Base-by-base conservation (phyloP, 2,113 vertebrate genomes). In the Podocnemis expansa region DNA sequence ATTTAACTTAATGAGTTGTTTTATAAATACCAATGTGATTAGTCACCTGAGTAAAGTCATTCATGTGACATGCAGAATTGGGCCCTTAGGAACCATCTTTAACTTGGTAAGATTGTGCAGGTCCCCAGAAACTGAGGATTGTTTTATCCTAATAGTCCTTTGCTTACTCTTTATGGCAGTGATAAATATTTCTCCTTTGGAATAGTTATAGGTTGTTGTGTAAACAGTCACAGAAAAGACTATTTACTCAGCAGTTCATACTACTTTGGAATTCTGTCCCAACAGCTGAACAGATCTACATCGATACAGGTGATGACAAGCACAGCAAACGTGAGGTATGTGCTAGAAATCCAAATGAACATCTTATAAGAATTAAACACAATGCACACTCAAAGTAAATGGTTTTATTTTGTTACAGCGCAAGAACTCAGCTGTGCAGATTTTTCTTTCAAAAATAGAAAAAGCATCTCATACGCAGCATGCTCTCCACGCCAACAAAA, bases 401-500 rank as follows among this genome's bases (percentile, higher is more conserved):
- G 78, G 76, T 89, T 91, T 47, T 34, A 82, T 8, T 86, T 85
- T 91, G 70, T 55, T 90, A 55, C 56, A 88, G 76, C n/a, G 82
- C 31, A 91, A 34, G 80, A 90, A 90, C 21, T 88, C 0, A 0
- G 80, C 91, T 41, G 2, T 5, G 17, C 54, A 73, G 54, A 70
- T 47, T 89, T 91, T 87, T 76, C 58, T 95, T 97, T 91, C 89
- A 83, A 89, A 83, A 88, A 86, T 21, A 95, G 84, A 2, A 70
- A 86, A 96, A 88, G 25, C 22, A 25, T 43, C 49, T 85, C 95
- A 96, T 96, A 85, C 95, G 91, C 96, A 96, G 93, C 92, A 96
- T 82, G 41, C 91, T 96, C 92, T 54, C 94, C 96, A 97, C 93
- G 95, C 93, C 97, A 97, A 95, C 14, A n/a, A 94, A 94, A 95